These are phyloP conservation scores for Dendroctonus valens DNA, from an alignment of 1,140 invertebrate species.

Conservation along the genomic window DNA sequence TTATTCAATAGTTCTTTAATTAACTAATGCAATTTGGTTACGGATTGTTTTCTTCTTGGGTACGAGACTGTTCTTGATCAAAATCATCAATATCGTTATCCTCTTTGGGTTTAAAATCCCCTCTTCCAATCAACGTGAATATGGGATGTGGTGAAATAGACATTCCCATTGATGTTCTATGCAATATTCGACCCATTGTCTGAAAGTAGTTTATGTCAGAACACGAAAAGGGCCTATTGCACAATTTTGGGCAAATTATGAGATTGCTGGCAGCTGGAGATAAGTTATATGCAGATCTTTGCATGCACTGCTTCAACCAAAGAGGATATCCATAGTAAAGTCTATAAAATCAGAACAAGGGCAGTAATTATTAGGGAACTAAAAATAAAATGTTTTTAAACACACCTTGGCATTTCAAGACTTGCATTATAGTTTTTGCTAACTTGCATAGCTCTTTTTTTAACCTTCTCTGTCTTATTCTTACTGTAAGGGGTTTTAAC, in stretches of 20 bases:
- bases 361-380: no score
- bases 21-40: no score
- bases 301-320: constrained; percentile 8
- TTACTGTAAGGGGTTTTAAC: not conserved
- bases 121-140: no score
- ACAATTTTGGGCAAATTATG: not conserved
- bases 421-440: not conserved
- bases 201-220: constrained; percentile 22
- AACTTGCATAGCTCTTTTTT: not conserved
- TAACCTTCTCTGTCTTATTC: constrained; percentile 1
- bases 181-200: not conserved
- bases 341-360: constrained; percentile 3
- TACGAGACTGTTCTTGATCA: not conserved
- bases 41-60: no score
- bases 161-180: no score
- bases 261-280: not conserved
- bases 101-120: not conserved
- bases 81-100: not conserved
- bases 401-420: constrained; percentile 19
- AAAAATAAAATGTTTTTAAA: not conserved
- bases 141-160: no score
- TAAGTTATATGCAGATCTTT: not conserved
- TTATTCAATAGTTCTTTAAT: no score
- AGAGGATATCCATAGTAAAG: constrained; percentile 13
- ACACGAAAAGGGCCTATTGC: constrained; percentile 7